phyloP scores from a whole-genome alignment of 2,888 invertebrate genomes.

The Chirona hameri region DNA sequence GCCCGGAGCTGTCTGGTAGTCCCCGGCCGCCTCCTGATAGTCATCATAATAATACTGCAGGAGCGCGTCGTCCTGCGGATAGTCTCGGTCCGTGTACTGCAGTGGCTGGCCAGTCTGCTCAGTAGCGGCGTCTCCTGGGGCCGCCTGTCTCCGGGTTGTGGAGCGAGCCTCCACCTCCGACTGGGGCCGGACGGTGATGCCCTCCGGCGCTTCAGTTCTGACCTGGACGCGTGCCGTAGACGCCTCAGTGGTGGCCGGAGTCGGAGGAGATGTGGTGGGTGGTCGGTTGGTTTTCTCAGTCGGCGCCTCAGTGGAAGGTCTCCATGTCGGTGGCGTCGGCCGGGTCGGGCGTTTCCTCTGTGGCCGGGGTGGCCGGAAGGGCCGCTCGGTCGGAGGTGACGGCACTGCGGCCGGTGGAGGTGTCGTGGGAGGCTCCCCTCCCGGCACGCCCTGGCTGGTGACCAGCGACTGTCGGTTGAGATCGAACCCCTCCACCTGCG shows the following conservation, averaged over 20 bases:
- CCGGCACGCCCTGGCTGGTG: neutral
- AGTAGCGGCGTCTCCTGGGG: neutral
- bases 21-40: conserved; percentile 9
- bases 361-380: neutral
- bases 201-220: neutral
- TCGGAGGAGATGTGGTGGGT: neutral
- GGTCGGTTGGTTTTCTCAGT: neutral
- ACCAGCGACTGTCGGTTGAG: neutral
- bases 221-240: neutral
- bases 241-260: neutral
- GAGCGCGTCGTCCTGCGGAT: conserved; percentile 35
- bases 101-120: conserved; percentile 9
- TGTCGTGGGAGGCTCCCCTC: neutral
- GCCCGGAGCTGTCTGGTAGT: neutral
- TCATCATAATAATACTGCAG: conserved; percentile 35
- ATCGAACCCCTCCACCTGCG: neutral
- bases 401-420: neutral
- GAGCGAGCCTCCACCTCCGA: neutral
- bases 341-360: neutral
- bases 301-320: neutral
- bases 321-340: too few species aligned
- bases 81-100: conserved; percentile 8
- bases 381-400: neutral
- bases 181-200: neutral
- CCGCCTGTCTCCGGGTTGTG: neutral